A percentile compares a stretch with the other conserved stretches of the same genome.
Conservation (phyloP, 1,140 invertebrate genomes). For the Lordiphosa clarofinis region DNA sequence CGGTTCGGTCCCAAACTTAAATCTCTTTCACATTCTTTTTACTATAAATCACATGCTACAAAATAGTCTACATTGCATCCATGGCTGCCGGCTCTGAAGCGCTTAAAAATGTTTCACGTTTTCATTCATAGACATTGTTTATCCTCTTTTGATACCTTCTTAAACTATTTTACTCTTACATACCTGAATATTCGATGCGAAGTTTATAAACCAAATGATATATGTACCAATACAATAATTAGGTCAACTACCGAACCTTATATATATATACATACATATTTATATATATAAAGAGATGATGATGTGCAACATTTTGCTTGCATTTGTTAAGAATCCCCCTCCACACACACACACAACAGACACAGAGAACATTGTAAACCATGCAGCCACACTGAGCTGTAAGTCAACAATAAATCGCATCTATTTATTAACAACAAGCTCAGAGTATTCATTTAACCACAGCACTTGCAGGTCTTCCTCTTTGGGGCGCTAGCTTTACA, state of each 20-base stretch:
- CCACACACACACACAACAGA: background rate
- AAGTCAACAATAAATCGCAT: slow-evolving; percentile 68
- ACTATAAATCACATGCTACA: too few species aligned
- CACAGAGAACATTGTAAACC: slow-evolving; percentile 30
- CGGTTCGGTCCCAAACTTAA: too few species aligned
- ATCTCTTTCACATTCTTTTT: too few species aligned
- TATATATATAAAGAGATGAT: slow-evolving; percentile 5
- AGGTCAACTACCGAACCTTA: slow-evolving; percentile 24
- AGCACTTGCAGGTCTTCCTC: slow-evolving; percentile 51
- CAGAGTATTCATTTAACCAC: slow-evolving; percentile 16
- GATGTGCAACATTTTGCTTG: slow-evolving; percentile 31
- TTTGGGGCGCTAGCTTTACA: slow-evolving; percentile 16
- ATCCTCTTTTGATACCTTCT: slow-evolving; percentile 19
- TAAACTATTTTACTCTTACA: slow-evolving; percentile 40
- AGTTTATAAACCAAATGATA: slow-evolving; percentile 57
- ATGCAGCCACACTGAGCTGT: slow-evolving; percentile 46
- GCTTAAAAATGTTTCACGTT: too few species aligned
- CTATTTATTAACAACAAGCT: slow-evolving; percentile 51
- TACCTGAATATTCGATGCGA: slow-evolving; percentile 29
- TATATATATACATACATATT: slow-evolving; percentile 35
- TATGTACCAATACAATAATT: slow-evolving; percentile 56
- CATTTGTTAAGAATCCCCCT: slow-evolving; percentile 33
- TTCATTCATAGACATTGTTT: too few species aligned
- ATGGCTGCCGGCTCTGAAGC: too few species aligned
- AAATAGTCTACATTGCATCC: too few species aligned